These are phyloP conservation scores for Noctilio leporinus DNA, from an alignment of 2,113 vertebrate species.

Conservation along the genomic window DNA sequence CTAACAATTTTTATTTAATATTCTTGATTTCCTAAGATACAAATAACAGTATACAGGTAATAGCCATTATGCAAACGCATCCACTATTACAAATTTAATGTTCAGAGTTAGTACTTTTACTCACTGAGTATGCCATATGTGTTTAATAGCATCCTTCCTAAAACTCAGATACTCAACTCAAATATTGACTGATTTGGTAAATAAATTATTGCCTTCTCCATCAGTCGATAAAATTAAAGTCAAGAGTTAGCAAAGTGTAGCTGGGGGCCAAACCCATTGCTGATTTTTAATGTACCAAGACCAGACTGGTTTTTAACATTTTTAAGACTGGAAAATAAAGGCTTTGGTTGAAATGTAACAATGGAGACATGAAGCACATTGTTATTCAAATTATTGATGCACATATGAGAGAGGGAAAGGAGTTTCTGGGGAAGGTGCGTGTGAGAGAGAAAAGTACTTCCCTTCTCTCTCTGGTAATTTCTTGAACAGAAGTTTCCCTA, in stretches of 20 bases:
- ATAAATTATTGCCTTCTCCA: no score
- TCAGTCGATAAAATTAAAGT: no score
- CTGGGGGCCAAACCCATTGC: no score
- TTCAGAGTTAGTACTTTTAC: constrained; percentile 10
- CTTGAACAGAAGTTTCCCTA: constrained; percentile 28
- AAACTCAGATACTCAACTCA: constrained; percentile 46
- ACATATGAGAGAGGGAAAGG: not conserved
- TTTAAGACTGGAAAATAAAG: not conserved
- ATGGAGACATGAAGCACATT: not conserved
- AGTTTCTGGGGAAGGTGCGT: rapidly evolving
- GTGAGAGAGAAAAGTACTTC: not conserved
- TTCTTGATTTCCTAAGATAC: not conserved
- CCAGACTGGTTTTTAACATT: not conserved
- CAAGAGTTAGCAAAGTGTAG: no score
- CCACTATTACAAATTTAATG: not conserved
- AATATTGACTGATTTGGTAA: not conserved
- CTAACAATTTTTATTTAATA: not conserved
- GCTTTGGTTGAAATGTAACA: not conserved
- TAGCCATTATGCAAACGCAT: not conserved
- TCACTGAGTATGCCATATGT: constrained; percentile 27
- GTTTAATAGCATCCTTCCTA: constrained; percentile 49
- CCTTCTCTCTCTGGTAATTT: constrained; percentile 28
- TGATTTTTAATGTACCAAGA: no score
- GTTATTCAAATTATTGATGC: not conserved
- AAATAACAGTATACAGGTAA: not conserved